Conservation (phyloP, 1,140 invertebrate species). For the Thaumatotibia leucotreta region DNA sequence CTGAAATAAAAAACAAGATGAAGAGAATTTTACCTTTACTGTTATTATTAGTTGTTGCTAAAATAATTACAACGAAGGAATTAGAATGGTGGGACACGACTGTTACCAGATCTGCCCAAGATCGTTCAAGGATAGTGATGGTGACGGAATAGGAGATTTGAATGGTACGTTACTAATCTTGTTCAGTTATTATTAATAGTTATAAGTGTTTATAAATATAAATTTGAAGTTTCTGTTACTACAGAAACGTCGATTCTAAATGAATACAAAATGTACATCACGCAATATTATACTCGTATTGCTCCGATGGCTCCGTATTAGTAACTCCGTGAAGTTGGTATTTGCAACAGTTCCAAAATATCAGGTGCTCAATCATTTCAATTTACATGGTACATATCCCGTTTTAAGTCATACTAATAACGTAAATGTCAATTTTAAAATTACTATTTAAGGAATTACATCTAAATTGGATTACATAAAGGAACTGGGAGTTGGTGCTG, state of each 20-base stretch:
- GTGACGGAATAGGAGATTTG: slow-evolving; percentile 74
- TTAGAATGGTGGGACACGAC: slow-evolving; percentile 86
- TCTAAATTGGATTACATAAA: slow-evolving; percentile 72
- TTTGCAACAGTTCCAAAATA: too few relatives aligned
- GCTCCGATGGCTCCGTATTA: too few relatives aligned
- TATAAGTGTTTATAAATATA: neutral
- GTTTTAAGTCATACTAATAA: too few relatives aligned
- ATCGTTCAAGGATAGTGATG: slow-evolving; percentile 85
- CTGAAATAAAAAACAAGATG: slow-evolving; percentile 5
- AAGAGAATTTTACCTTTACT: slow-evolving; percentile 19
- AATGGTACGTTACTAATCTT: slow-evolving; percentile 37
- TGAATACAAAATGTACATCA: too few relatives aligned
- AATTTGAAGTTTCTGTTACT: neutral
- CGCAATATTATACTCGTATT: too few relatives aligned
- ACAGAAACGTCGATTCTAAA: too few relatives aligned
- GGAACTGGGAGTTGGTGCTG: slow-evolving; percentile 76
- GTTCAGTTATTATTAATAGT: neutral
- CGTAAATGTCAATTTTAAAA: too few relatives aligned
- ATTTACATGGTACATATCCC: too few relatives aligned
- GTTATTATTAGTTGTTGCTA: slow-evolving; percentile 29
- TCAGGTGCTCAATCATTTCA: too few relatives aligned
- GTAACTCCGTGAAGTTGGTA: too few relatives aligned
- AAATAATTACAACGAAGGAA: slow-evolving; percentile 27
- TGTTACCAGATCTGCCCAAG: slow-evolving; percentile 87
- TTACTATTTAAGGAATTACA: slow-evolving; percentile 73